These are phyloP conservation scores for Vireo griseus DNA, from an alignment of 2,797 vertebrate genomes.

Conservation along the genomic window DNA sequence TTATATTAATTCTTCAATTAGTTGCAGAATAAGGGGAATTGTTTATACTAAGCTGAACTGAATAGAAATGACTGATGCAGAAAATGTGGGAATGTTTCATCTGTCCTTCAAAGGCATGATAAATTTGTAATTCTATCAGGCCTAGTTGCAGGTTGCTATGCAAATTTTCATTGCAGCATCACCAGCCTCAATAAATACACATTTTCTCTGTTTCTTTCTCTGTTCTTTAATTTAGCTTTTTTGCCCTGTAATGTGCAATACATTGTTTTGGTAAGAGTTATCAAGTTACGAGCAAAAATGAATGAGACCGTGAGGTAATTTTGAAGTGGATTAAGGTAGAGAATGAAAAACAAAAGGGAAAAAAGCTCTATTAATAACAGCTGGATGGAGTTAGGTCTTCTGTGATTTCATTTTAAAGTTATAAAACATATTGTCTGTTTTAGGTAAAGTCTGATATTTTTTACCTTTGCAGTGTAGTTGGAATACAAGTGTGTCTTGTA, in stretches of 20 bases:
- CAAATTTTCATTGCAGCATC: not conserved
- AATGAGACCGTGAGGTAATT: slow-evolving; percentile 50
- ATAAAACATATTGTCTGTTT: slow-evolving; percentile 26
- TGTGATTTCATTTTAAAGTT: slow-evolving; percentile 41
- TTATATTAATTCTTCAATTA: slow-evolving; percentile 61
- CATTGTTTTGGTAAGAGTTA: slow-evolving; percentile 26
- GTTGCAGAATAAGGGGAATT: slow-evolving; percentile 27
- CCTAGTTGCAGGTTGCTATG: not conserved
- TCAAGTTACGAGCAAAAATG: slow-evolving; percentile 16
- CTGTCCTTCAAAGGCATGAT: slow-evolving; percentile 1
- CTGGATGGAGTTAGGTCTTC: slow-evolving; percentile 24
- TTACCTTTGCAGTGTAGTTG: not conserved
- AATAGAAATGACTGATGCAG: slow-evolving; percentile 48
- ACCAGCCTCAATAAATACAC: slow-evolving; percentile 7
- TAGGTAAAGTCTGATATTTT: not conserved
- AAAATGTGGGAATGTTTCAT: slow-evolving; percentile 43
- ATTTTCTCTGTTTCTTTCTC: not conserved
- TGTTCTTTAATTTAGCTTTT: not conserved
- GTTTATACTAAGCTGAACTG: slow-evolving; percentile 38
- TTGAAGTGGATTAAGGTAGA: slow-evolving; percentile 22
- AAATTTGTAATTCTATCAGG: slow-evolving; percentile 31
- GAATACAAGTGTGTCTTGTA: not conserved
- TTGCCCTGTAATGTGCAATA: not conserved
- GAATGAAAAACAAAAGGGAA: slow-evolving; percentile 30
- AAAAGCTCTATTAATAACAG: slow-evolving; percentile 31